Conservation (phyloP, 2,113 vertebrate species). For the Argyrosomus japonicus region DNA sequence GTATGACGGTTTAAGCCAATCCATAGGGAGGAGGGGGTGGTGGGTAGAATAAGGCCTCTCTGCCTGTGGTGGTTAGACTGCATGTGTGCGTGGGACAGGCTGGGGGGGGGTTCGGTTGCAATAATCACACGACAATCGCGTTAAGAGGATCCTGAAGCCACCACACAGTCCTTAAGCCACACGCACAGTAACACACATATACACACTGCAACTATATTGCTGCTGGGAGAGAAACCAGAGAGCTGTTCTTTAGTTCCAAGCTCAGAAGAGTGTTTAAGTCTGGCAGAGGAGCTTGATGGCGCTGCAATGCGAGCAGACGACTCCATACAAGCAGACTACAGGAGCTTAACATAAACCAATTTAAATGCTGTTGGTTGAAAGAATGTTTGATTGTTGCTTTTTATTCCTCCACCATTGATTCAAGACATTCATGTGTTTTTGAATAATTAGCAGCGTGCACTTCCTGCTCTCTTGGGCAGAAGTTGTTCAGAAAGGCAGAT, state of each 20-base stretch:
- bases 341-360: slow-evolving; percentile 41
- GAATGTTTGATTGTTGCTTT: slow-evolving; percentile 4
- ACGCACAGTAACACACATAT: slow-evolving; percentile 39
- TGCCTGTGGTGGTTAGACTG: slow-evolving; percentile 44
- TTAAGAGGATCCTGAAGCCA: slow-evolving; percentile 70
- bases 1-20: slow-evolving; percentile 46
- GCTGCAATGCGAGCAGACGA: slow-evolving; percentile 44
- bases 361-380: neutral
- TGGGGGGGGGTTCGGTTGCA: slow-evolving; percentile 39
- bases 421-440: slow-evolving; percentile 10
- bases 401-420: neutral
- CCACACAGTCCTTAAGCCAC: slow-evolving; percentile 63
- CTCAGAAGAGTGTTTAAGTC: slow-evolving; percentile 66
- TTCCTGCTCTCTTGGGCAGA: slow-evolving; percentile 16
- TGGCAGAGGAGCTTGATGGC: slow-evolving; percentile 34
- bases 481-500: slow-evolving; percentile 19
- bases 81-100: slow-evolving; percentile 26
- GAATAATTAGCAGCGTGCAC: slow-evolving; percentile 9
- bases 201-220: slow-evolving; percentile 58
- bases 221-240: slow-evolving; percentile 67
- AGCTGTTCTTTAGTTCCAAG: slow-evolving; percentile 43
- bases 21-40: slow-evolving; percentile 9
- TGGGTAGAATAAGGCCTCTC: slow-evolving; percentile 22
- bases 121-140: slow-evolving; percentile 75
- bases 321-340: slow-evolving; percentile 35